phyloP scores from a whole-genome alignment of 2,113 vertebrate genomes.

The Gymnocephalus cernua region DNA sequence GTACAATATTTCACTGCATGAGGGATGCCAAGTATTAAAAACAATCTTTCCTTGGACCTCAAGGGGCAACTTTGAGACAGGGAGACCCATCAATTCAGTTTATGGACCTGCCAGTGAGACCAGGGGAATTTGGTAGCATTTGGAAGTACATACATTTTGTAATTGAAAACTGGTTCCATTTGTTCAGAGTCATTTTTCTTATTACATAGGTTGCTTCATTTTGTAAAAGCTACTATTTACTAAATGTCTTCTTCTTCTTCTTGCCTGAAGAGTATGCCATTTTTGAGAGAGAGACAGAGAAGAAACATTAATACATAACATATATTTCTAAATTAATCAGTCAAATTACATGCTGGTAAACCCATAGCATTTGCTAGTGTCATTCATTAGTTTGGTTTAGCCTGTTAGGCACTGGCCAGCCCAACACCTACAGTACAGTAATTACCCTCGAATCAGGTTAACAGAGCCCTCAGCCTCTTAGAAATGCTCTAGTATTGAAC shows the following conservation, averaged over 20 bases:
- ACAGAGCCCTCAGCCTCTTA: slow-evolving; percentile 23
- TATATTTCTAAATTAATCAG: background rate
- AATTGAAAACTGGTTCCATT: slow-evolving; percentile 54
- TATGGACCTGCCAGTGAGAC: slow-evolving; percentile 59
- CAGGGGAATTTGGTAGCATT: slow-evolving; percentile 45
- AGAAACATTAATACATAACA: background rate
- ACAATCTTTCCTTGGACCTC: slow-evolving; percentile 52
- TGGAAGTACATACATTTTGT: slow-evolving; percentile 49
- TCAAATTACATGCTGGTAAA: background rate
- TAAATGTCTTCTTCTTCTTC: background rate
- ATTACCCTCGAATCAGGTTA: slow-evolving; percentile 2
- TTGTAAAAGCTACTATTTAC: background rate
- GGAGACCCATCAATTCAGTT: slow-evolving; percentile 64
- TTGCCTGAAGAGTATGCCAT: background rate
- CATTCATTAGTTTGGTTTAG: slow-evolving; percentile 24
- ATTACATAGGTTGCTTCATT: slow-evolving; percentile 19
- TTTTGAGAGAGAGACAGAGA: background rate
- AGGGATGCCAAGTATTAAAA: slow-evolving; percentile 61
- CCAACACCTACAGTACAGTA: background rate
- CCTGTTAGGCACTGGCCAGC: background rate
- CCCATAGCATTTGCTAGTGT: background rate
- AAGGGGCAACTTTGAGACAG: slow-evolving; percentile 48
- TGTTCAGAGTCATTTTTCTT: slow-evolving; percentile 40
- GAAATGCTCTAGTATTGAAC: slow-evolving; percentile 40
- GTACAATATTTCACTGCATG: slow-evolving; percentile 61